Evolutionary conservation across 1,140 invertebrate genomes (phyloP).

Genomic region (Pseudomyrmex gracilis): DNA sequence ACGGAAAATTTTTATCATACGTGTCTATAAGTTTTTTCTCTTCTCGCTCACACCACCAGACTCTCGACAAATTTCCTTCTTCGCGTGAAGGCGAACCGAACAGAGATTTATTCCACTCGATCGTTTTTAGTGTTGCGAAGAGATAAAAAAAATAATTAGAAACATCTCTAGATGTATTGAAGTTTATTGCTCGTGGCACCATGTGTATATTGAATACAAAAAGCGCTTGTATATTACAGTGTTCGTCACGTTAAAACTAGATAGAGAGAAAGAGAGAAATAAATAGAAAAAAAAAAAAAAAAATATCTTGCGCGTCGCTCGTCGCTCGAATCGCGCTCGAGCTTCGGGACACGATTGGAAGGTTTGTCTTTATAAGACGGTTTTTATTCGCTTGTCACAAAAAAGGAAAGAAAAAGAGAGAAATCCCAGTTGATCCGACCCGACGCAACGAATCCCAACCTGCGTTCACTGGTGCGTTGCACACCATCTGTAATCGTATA

Average conservation of each 20-base stretch:
- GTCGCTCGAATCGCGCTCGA: conserved; percentile 54
- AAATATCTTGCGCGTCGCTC: conserved; percentile 14
- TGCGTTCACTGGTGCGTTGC: too few species aligned
- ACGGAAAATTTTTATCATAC: conserved; percentile 55
- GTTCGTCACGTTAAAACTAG: conserved; percentile 51
- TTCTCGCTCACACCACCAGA: conserved; percentile 9
- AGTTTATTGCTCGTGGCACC: conserved; percentile 36
- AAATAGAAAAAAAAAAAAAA: conserved; percentile 27
- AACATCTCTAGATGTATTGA: background rate
- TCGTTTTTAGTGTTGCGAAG: background rate
- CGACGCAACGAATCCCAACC: background rate
- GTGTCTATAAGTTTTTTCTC: conserved; percentile 38
- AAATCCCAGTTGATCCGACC: background rate
- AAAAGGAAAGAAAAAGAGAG: background rate
- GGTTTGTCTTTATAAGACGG: background rate
- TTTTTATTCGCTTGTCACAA: conserved; percentile 20
- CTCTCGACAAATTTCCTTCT: background rate
- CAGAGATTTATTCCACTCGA: too few species aligned
- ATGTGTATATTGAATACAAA: conserved; percentile 59
- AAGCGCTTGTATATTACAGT: conserved; percentile 58
- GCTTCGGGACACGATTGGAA: conserved; percentile 14
- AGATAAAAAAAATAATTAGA: conserved; percentile 11
- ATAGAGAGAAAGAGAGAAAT: background rate
- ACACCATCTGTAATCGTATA: background rate
- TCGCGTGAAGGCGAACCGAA: too few species aligned